Conservation (phyloP, 2,113 vertebrate species). For the Suricata suricatta region DNA sequence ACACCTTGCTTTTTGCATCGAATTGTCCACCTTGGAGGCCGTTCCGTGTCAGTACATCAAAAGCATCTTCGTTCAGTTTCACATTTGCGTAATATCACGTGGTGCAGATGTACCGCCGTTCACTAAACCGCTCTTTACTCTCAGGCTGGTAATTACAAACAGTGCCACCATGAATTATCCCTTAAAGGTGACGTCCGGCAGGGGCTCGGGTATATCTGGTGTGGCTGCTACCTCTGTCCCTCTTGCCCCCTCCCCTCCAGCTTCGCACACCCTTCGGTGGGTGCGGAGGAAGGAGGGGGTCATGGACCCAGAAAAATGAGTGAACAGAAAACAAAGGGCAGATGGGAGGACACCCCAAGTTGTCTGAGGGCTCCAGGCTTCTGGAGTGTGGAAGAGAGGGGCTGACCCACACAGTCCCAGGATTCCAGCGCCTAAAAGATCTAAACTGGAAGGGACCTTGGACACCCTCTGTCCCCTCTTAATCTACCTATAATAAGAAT, state of each 20-base stretch:
- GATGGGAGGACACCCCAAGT: not conserved
- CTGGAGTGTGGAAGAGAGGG: not conserved
- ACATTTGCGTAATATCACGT: not conserved
- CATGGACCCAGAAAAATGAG: not conserved
- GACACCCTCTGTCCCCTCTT: not conserved
- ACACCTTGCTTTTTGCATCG: not conserved
- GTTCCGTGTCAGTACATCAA: not conserved
- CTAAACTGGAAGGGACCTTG: not conserved
- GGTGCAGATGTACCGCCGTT: not conserved
- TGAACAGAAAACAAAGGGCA: not conserved
- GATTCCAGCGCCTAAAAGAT: not conserved
- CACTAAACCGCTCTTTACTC: not conserved
- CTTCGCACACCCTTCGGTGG: not conserved
- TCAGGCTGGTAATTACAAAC: not conserved
- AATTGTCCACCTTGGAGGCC: not conserved
- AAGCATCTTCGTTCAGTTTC: not conserved
- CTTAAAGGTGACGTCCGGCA: not conserved
- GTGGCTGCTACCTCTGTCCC: not conserved
- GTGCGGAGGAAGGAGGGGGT: not conserved
- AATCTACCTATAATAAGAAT: not conserved
- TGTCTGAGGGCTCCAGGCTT: not conserved
- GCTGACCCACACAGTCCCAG: not conserved
- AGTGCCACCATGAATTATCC: not conserved
- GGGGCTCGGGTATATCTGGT: fast-evolving
- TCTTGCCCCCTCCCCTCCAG: not conserved